Base-by-base conservation (phyloP, 2,888 invertebrate species). In the Plagodis pulveraria region DNA sequence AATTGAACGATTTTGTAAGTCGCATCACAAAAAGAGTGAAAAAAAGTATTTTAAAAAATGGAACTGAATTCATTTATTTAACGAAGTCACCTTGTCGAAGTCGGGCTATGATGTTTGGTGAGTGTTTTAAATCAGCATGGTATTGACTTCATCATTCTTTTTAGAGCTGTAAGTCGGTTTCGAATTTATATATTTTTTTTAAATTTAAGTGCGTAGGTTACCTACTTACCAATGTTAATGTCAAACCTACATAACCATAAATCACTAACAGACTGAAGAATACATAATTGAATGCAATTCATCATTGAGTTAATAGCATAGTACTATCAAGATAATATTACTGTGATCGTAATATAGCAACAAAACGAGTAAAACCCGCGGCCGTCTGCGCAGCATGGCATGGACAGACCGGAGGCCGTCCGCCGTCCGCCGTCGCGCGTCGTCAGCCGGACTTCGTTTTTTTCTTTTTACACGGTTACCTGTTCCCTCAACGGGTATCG, bases 401-500 rank as follows among this genome's bases (percentile, higher is more conserved):
- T 36, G 58, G 34, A 33, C 48, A 48, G 22, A 22, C 22, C 51
- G 79, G 82, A 22, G 22, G 22, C 22, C 22, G 22, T n/a, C 22
- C 4, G 22, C 22, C 83, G 80, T 75, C 71, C 74, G 81, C 76
- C 71, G 77, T 71, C 58, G 40, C 36, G 47, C 47, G 49, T 53
- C 81, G 81, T 78, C 83, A 80, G 83, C 78, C 81, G 81, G 78
- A 80, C 79, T 76, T 74, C 69, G 68, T 76, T 77, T 87, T 87
- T 85, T 84, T 84, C 72, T 80, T 86, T 88, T 90, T 85, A 78
- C 81, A 75, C 81, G 67, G 84, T 84, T 91, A 91, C 91, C 91
- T 91, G 91, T 91, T 90, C 84, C 83, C 73, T 70, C 86, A 84
- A 84, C 88, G 87, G 84, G 87, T 86, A 82, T 80, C 80, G 87